Evolutionary conservation across 1,140 invertebrate genomes (phyloP).

Genomic region (Leptoteleia sp.): DNA sequence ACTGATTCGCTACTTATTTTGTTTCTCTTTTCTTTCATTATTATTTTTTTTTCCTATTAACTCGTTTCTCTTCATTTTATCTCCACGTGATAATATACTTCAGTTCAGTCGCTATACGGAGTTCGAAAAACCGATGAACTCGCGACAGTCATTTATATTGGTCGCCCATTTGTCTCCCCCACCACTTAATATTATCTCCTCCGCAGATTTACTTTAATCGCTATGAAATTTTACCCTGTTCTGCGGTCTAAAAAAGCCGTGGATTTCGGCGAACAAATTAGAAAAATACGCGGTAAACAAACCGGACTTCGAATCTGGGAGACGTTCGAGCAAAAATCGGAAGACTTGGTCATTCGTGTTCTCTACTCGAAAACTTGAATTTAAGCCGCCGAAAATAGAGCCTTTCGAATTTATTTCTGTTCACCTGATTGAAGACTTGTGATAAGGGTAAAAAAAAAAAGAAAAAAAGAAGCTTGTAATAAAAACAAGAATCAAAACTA

Average conservation of each 20-base stretch:
- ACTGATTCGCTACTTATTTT: conserved; percentile 19
- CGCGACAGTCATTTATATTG: conserved; percentile 46
- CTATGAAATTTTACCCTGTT: conserved; percentile 53
- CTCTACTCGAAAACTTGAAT: no score
- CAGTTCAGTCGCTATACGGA: conserved; percentile 48
- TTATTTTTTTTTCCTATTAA: no score
- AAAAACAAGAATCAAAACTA: no score
- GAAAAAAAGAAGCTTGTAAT: no score
- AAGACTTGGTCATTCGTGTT: neutral
- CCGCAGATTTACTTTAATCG: neutral
- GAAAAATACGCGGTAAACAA: conserved; percentile 21
- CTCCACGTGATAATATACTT: conserved; percentile 34
- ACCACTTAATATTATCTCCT: conserved; percentile 7
- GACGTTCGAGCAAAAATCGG: conserved; percentile 6
- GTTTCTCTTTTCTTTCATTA: no score
- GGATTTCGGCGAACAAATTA: neutral
- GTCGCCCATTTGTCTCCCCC: conserved; percentile 9
- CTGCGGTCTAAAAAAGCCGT: conserved; percentile 8
- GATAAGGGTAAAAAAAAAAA: no score
- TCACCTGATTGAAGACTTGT: no score
- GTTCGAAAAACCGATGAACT: conserved; percentile 38
- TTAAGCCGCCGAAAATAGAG: no score
- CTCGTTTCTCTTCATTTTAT: no score
- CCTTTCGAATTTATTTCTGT: no score
- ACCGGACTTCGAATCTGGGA: conserved; percentile 11